phyloP scores from a whole-genome alignment of 1,140 invertebrate genomes.

The Drosophila sproati region DNA sequence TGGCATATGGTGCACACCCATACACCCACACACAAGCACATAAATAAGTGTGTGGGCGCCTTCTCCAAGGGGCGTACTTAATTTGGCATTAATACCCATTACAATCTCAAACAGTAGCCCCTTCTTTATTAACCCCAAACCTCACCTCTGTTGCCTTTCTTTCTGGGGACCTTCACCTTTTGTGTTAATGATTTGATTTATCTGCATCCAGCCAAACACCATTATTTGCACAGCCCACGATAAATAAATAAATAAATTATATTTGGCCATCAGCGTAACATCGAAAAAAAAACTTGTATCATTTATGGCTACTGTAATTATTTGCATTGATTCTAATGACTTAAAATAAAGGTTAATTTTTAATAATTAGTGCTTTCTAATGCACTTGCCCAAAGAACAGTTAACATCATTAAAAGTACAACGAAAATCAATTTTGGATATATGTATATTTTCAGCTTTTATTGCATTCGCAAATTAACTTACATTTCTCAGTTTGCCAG shows the following conservation, averaged over 20 bases:
- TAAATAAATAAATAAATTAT: slow-evolving; percentile 54
- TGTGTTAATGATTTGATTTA: slow-evolving; percentile 80
- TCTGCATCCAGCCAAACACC: slow-evolving; percentile 43
- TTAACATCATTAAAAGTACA: too few species aligned
- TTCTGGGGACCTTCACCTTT: slow-evolving; percentile 47
- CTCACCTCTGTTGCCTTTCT: background rate
- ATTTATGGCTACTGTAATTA: slow-evolving; percentile 38
- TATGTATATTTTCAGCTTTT: background rate
- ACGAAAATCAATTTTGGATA: slow-evolving; percentile 3
- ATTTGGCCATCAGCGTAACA: slow-evolving; percentile 18
- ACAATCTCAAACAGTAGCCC: slow-evolving; percentile 18
- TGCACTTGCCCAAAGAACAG: too few species aligned
- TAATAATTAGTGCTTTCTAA: slow-evolving; percentile 24
- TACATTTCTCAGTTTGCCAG: slow-evolving; percentile 7
- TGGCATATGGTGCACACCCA: slow-evolving; percentile 45
- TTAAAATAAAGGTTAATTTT: slow-evolving; percentile 34
- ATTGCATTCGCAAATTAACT: slow-evolving; percentile 7
- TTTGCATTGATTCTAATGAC: slow-evolving; percentile 46
- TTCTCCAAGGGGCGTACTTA: slow-evolving; percentile 63
- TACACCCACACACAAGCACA: background rate
- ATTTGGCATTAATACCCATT: slow-evolving; percentile 64
- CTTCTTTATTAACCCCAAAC: background rate
- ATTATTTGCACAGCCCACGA: slow-evolving; percentile 47
- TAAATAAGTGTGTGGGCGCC: slow-evolving; percentile 27
- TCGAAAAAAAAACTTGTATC: slow-evolving; percentile 26